A percentile compares a stretch with the other conserved stretches of the same genome.
These are phyloP conservation scores for Drosophila koepferae DNA, from an alignment of 2,888 invertebrate genomes.

Conservation along the genomic window DNA sequence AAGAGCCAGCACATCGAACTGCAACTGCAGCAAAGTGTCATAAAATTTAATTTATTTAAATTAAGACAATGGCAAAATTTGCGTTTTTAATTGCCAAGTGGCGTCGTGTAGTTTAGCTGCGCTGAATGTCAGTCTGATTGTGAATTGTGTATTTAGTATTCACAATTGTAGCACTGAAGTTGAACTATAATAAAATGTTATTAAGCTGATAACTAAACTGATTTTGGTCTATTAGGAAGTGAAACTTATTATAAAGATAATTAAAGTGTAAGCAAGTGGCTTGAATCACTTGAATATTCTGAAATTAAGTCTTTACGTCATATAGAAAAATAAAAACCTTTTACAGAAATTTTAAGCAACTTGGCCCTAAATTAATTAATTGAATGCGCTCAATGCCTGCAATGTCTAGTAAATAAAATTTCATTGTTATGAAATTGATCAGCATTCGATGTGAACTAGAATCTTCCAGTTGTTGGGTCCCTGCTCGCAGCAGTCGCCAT, in stretches of 20 bases:
- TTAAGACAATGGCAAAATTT: slow-evolving; percentile 75
- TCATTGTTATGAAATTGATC: not conserved
- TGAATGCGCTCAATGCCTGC: not conserved
- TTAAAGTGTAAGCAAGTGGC: not conserved
- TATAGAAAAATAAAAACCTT: no score
- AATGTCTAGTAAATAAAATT: not conserved
- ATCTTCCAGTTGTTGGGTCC: not conserved
- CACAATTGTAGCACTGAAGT: slow-evolving; percentile 6
- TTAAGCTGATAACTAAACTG: not conserved
- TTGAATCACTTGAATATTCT: no score
- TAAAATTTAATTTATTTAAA: slow-evolving; percentile 82
- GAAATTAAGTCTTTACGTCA: no score
- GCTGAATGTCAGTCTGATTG: slow-evolving; percentile 16
- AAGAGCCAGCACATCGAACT: slow-evolving; percentile 41
- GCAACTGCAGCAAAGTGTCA: slow-evolving; percentile 77
- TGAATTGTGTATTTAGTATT: slow-evolving; percentile 15
- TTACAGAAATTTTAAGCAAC: no score
- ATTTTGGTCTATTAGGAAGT: not conserved
- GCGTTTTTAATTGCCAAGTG: slow-evolving; percentile 76
- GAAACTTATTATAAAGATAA: not conserved
- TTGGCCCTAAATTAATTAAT: not conserved
- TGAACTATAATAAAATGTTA: not conserved
- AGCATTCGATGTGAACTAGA: not conserved
- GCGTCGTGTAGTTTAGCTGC: slow-evolving; percentile 8
- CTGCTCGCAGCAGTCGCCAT: not conserved